Evolutionary conservation across 2,113 vertebrate species (phyloP).

Genomic region (Phalacrocorax brasilianus): DNA sequence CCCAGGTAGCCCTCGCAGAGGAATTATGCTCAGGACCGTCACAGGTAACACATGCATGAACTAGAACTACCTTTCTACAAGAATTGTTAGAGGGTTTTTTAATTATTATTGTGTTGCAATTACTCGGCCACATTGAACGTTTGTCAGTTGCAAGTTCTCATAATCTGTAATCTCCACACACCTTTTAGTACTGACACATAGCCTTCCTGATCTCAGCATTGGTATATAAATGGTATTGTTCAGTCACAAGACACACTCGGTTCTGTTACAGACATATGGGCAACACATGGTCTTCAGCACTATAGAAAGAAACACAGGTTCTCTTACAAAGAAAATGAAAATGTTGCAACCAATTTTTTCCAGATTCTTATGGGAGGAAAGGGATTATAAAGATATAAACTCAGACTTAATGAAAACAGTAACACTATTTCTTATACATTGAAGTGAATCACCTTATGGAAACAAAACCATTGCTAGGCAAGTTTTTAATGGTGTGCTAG

Average conservation of each 20-base stretch:
- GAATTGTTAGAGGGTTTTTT: neutral
- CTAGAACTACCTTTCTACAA: neutral
- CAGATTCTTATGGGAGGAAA: neutral
- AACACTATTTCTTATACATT: neutral
- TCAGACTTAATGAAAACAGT: neutral
- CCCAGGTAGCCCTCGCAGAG: neutral
- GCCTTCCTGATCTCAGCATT: neutral
- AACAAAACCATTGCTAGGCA: constrained; percentile 3
- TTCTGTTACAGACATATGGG: neutral
- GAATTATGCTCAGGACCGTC: neutral
- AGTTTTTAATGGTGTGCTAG: constrained; percentile 7
- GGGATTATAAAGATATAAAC: neutral
- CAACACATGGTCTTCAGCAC: neutral
- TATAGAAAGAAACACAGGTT: neutral
- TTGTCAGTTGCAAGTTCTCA: neutral
- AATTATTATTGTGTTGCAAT: neutral
- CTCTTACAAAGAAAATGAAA: constrained; percentile 2
- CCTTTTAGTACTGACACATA: neutral
- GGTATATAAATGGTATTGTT: neutral
- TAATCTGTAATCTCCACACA: neutral
- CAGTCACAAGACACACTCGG: neutral
- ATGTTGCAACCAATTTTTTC: neutral
- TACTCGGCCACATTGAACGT: neutral
- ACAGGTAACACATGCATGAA: neutral
- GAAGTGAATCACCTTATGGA: neutral